Percentiles rank a stretch among this genome's conserved stretches.
Conservation (phyloP, 2,113 vertebrate genomes). For the Gallinago media region DNA sequence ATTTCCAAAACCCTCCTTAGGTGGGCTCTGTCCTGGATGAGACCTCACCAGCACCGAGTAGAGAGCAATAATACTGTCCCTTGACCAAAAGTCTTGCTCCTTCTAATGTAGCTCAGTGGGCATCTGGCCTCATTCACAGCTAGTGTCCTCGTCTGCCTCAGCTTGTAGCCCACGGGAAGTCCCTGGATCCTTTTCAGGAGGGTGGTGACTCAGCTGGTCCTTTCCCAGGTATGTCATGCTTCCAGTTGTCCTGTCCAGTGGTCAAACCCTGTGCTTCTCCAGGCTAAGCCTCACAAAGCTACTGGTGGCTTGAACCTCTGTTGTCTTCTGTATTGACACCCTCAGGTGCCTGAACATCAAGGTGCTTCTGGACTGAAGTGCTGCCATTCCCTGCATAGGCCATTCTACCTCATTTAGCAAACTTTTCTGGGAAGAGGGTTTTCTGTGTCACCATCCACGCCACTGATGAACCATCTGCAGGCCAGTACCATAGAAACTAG, state of each 20-base stretch:
- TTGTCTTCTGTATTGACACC: background rate
- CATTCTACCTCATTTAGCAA: background rate
- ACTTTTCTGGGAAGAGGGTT: background rate
- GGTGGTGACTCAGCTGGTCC: background rate
- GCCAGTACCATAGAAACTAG: background rate
- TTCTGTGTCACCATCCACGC: background rate
- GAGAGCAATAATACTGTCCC: background rate
- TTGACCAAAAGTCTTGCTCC: background rate
- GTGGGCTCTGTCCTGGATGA: background rate
- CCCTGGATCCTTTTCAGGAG: background rate
- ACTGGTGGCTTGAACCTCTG: background rate
- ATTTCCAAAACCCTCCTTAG: background rate
- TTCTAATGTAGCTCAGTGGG: background rate
- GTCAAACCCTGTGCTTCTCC: background rate
- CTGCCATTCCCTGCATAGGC: rapidly evolving
- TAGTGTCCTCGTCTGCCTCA: background rate
- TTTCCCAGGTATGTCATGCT: background rate
- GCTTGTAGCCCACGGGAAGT: background rate
- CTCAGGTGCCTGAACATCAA: background rate
- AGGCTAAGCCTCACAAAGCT: background rate
- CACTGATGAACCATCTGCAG: background rate
- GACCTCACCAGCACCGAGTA: background rate
- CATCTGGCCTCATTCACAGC: background rate
- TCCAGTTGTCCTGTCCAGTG: background rate
- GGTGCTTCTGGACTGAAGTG: background rate